Conservation (phyloP, 1,140 invertebrate genomes). For the Acromyrmex heyeri region DNA sequence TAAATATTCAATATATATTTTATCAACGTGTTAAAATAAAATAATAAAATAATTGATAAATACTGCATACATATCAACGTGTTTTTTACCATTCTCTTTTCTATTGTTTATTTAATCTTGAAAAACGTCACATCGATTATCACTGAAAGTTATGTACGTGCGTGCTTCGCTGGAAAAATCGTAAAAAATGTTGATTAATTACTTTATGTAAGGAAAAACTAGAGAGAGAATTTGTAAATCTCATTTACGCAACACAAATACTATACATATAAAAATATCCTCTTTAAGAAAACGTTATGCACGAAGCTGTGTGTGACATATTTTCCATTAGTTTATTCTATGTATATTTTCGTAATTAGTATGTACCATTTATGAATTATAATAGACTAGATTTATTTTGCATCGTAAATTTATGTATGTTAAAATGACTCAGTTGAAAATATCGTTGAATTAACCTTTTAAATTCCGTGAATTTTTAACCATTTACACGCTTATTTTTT, state of each 20-base stretch:
- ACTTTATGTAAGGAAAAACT: neutral
- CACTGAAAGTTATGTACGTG: neutral
- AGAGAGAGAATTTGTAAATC: neutral
- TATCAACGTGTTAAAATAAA: slow-evolving; percentile 58
- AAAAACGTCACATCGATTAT: neutral
- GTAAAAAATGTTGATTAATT: slow-evolving; percentile 27
- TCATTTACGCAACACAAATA: neutral
- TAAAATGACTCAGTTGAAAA: neutral
- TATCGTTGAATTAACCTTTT: neutral
- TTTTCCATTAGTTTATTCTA: neutral
- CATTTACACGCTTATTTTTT: neutral
- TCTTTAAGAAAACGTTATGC: neutral
- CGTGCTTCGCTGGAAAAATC: neutral
- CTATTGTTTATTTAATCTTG: neutral
- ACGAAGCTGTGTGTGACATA: neutral
- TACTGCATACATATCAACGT: slow-evolving; percentile 20
- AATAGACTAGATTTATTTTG: neutral
- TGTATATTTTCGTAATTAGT: slow-evolving; percentile 14
- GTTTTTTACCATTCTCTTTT: neutral
- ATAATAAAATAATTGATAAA: neutral
- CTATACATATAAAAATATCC: neutral
- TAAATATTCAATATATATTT: slow-evolving; percentile 64
- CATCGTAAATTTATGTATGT: neutral
- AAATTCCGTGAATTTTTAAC: neutral
- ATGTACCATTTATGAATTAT: neutral